These are phyloP conservation scores for Corbicula japonica DNA, from an alignment of 2,888 invertebrate genomes.

Conservation along the genomic window DNA sequence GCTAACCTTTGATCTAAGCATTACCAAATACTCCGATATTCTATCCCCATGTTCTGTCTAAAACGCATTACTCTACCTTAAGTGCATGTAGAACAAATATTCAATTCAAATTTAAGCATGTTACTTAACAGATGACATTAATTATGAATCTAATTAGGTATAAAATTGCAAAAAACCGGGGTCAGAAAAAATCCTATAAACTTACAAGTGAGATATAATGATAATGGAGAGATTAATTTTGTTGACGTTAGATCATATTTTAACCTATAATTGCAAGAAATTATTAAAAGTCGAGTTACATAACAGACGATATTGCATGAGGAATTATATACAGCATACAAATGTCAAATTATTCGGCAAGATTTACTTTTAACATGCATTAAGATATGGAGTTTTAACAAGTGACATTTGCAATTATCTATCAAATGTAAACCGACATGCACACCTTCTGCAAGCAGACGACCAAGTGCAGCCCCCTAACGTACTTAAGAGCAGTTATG, in stretches of 20 bases:
- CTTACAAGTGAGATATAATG: constrained; percentile 10
- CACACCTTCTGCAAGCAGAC: constrained; percentile 26
- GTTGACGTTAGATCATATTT: constrained; percentile 11
- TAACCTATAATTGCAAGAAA: too few species aligned
- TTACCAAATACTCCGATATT: constrained; percentile 14
- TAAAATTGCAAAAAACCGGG: constrained; percentile 14
- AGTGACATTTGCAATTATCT: constrained; percentile 48
- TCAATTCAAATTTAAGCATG: constrained; percentile 6
- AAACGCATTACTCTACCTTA: constrained; percentile 25
- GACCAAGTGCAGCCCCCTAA: too few species aligned
- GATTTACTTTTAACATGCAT: constrained; percentile 23
- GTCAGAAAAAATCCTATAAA: too few species aligned
- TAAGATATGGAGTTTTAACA: constrained; percentile 15
- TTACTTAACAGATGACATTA: constrained; percentile 35
- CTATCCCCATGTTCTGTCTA: constrained; percentile 24
- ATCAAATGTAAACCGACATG: constrained; percentile 33
- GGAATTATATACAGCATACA: constrained; percentile 8
- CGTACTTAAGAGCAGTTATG: too few species aligned
- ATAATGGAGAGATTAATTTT: constrained; percentile 14
- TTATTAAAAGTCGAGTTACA: too few species aligned
- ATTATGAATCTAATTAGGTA: constrained; percentile 33
- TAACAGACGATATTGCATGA: neutral
- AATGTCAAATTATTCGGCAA: constrained; percentile 38
- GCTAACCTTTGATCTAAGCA: constrained; percentile 45
- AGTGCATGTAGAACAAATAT: constrained; percentile 23